Conservation (phyloP, 2,113 vertebrate species). For the Pionites leucogaster region DNA sequence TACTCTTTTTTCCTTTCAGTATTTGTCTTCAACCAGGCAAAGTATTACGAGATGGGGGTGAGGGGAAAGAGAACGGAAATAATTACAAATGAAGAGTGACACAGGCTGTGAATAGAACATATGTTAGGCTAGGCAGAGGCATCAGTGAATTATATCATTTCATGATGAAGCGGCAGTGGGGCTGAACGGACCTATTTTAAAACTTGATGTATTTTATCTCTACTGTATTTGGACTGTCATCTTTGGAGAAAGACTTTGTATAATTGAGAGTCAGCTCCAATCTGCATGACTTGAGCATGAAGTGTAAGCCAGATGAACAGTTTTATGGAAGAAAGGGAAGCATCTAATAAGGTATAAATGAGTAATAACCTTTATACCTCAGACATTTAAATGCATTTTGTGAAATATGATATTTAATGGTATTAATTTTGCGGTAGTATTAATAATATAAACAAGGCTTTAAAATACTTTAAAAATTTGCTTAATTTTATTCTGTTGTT, state of each 20-base stretch:
- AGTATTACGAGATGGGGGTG: slow-evolving; percentile 81
- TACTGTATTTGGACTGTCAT: slow-evolving; percentile 93
- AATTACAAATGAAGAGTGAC: slow-evolving; percentile 97
- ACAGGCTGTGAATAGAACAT: slow-evolving; percentile 92
- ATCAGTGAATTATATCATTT: slow-evolving; percentile 86
- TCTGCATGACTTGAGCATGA: slow-evolving; percentile 84
- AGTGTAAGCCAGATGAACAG: slow-evolving; percentile 73
- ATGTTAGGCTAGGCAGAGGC: slow-evolving; percentile 87
- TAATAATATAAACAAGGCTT: slow-evolving; percentile 22
- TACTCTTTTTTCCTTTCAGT: slow-evolving; percentile 82
- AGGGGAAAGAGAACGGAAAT: slow-evolving; percentile 76
- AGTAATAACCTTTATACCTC: slow-evolving; percentile 66
- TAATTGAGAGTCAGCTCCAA: slow-evolving; percentile 95
- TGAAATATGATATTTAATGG: slow-evolving; percentile 35
- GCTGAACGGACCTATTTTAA: slow-evolving; percentile 96
- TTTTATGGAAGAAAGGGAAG: slow-evolving; percentile 68
- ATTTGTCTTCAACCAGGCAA: slow-evolving; percentile 87
- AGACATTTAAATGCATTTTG: slow-evolving; percentile 49
- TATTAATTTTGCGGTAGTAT: slow-evolving; percentile 16
- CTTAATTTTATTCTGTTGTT: neutral
- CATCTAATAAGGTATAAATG: slow-evolving; percentile 78
- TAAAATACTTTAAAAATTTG: neutral
- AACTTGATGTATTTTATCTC: slow-evolving; percentile 93
- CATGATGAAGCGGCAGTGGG: slow-evolving; percentile 90
- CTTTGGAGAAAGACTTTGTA: slow-evolving; percentile 82